A percentile compares a stretch with the other conserved stretches of the same genome.
Evolutionary conservation across 1,140 invertebrate genomes (phyloP).

Genomic region (Lutraria rhynchaena): DNA sequence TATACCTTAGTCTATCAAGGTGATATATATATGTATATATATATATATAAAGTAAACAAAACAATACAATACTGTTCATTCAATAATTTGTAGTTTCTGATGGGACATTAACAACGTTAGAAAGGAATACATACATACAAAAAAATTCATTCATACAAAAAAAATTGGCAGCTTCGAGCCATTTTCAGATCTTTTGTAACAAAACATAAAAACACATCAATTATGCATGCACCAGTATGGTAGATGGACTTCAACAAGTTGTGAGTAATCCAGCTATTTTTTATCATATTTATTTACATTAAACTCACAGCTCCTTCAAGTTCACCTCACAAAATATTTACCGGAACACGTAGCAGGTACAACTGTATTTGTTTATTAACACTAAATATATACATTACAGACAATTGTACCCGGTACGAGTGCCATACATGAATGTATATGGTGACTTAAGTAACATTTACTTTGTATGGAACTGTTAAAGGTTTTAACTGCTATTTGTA

Average conservation of each 20-base stretch:
- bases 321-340: not conserved
- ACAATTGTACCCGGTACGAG: slow-evolving; percentile 24
- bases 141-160: slow-evolving; percentile 22
- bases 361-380: slow-evolving; percentile 1
- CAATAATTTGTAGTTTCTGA: slow-evolving; percentile 40
- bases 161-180: slow-evolving; percentile 32
- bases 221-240: slow-evolving; percentile 14
- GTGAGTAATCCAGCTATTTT: slow-evolving; percentile 25
- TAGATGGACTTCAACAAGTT: not conserved
- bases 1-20: too few relatives aligned
- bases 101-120: slow-evolving; percentile 33
- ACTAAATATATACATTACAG: slow-evolving; percentile 31
- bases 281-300: slow-evolving; percentile 17
- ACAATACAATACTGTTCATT: slow-evolving; percentile 41
- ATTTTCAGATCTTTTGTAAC: slow-evolving; percentile 34
- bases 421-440: not conserved
- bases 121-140: not conserved
- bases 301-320: not conserved
- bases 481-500: too few relatives aligned
- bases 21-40: too few relatives aligned
- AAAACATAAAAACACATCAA: slow-evolving; percentile 25
- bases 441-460: too few relatives aligned
- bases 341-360: slow-evolving; percentile 13
- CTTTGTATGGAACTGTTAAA: too few relatives aligned
- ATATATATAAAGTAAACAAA: not conserved